Percentiles rank a stretch among this genome's conserved stretches.
phyloP scores from a whole-genome alignment of 2,797 vertebrate species.

The Macroramphosus scolopax region DNA sequence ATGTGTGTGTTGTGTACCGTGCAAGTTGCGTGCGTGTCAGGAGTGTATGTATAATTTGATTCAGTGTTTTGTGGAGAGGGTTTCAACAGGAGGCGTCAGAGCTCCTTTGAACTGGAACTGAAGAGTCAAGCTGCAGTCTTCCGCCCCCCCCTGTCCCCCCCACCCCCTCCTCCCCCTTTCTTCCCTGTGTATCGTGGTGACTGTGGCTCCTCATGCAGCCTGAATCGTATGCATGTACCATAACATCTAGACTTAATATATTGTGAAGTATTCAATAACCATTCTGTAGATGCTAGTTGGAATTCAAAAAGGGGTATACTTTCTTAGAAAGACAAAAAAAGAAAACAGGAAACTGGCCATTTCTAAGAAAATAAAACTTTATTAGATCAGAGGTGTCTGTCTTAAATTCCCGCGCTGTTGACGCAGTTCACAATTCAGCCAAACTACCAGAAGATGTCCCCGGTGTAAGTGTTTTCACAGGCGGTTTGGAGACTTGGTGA shows the following conservation, averaged over 20 bases:
- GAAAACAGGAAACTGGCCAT: conserved; percentile 98
- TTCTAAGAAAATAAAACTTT: conserved; percentile 99
- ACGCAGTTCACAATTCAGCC: too few relatives aligned
- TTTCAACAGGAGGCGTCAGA: conserved; percentile 55
- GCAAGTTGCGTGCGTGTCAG: conserved; percentile 45
- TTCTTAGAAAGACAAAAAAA: conserved; percentile 93
- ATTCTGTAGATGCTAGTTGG: conserved; percentile 99
- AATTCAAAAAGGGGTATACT: conserved; percentile 99
- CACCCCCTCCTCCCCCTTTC: conserved; percentile 17
- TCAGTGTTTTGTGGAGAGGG: conserved; percentile 75
- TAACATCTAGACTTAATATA: conserved; percentile 99
- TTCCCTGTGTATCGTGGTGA: conserved; percentile 94
- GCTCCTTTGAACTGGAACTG: conserved; percentile 70
- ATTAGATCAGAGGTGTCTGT: conserved; percentile 87
- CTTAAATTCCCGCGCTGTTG: conserved; percentile 39
- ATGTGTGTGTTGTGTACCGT: conserved; percentile 59
- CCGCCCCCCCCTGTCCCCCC: conserved; percentile 62
- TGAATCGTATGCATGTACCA: conserved; percentile 99
- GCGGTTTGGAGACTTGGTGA: too few relatives aligned
- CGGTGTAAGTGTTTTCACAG: too few relatives aligned
- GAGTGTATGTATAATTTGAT: conserved; percentile 66
- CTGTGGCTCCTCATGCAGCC: conserved; percentile 99
- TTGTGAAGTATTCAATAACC: conserved; percentile 99
- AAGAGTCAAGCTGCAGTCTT: conserved; percentile 86
- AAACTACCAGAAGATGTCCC: background rate